Evolutionary conservation across 2,888 invertebrate genomes (phyloP).

Genomic region (Amblyteles armatorius): DNA sequence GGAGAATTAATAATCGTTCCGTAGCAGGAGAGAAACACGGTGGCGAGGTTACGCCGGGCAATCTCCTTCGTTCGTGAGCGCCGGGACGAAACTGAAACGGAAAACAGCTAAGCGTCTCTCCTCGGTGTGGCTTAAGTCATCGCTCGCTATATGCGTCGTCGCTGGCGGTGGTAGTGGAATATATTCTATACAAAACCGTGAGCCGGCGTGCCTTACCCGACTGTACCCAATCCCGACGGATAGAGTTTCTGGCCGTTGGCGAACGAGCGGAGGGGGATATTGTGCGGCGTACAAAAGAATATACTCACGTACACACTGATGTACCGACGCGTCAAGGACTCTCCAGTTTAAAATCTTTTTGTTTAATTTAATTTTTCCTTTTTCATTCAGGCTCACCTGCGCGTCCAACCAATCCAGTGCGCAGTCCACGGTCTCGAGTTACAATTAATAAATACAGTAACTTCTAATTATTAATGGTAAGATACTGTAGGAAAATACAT

Average conservation of each 20-base stretch:
- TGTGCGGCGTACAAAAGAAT: background rate
- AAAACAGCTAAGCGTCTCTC: constrained; percentile 65
- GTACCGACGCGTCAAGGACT: background rate
- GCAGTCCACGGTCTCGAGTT: background rate
- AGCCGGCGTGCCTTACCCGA: constrained; percentile 30
- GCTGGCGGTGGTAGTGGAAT: constrained; percentile 1
- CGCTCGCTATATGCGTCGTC: constrained; percentile 90
- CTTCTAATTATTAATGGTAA: too few relatives aligned
- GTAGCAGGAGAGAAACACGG: constrained; percentile 32
- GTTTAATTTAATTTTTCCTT: too few relatives aligned
- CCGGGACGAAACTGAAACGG: constrained; percentile 69
- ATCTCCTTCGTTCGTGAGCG: constrained; percentile 59
- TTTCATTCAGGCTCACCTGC: background rate
- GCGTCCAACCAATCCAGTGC: background rate
- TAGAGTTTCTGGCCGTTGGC: constrained; percentile 43
- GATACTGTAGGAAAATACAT: too few relatives aligned
- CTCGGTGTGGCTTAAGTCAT: constrained; percentile 88
- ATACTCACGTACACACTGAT: background rate
- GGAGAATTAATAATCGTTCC: constrained; percentile 1
- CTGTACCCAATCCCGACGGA: constrained; percentile 36
- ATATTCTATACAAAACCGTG: constrained; percentile 26
- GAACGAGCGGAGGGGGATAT: constrained; percentile 35
- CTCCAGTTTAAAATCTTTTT: background rate
- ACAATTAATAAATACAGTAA: background rate
- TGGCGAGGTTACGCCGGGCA: background rate